Percentiles rank a stretch among this genome's conserved stretches.
Evolutionary conservation across 64 coral and sea anemone species (phyloP).

Genomic region (Cladopsammia gracilis): DNA sequence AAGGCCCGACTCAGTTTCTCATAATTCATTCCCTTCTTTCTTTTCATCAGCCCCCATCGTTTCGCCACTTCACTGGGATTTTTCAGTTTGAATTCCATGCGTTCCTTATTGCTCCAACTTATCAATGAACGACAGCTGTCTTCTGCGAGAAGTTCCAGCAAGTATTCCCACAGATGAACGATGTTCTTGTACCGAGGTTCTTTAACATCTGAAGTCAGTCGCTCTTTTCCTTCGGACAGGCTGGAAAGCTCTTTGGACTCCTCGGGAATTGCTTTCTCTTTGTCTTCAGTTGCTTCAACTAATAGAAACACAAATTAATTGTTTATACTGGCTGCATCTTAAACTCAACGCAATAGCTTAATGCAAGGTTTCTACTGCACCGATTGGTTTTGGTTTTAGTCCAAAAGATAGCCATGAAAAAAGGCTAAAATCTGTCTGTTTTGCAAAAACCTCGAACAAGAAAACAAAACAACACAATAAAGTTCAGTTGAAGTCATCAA

Average conservation of each 20-base stretch:
- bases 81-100: slow-evolving; percentile 60
- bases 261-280: not conserved
- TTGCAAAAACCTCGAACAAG: no score
- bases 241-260: not conserved
- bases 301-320: not conserved
- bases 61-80: slow-evolving; percentile 43
- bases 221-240: not conserved
- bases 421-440: no score
- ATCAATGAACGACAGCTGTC: slow-evolving; percentile 46
- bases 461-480: no score
- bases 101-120: slow-evolving; percentile 51
- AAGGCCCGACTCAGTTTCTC: slow-evolving; percentile 46
- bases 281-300: not conserved
- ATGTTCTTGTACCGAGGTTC: slow-evolving; percentile 56
- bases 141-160: slow-evolving; percentile 44
- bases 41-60: slow-evolving; percentile 47
- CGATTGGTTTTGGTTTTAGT: no score
- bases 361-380: no score
- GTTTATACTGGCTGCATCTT: no score
- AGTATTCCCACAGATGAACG: slow-evolving; percentile 61
- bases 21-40: slow-evolving; percentile 61
- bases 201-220: not conserved
- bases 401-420: no score
- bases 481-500: no score
- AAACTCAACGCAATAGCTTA: no score